A percentile compares a stretch with the other conserved stretches of the same genome.
These are phyloP conservation scores for Noctua janthe DNA, from an alignment of 2,888 invertebrate genomes.

Conservation along the genomic window DNA sequence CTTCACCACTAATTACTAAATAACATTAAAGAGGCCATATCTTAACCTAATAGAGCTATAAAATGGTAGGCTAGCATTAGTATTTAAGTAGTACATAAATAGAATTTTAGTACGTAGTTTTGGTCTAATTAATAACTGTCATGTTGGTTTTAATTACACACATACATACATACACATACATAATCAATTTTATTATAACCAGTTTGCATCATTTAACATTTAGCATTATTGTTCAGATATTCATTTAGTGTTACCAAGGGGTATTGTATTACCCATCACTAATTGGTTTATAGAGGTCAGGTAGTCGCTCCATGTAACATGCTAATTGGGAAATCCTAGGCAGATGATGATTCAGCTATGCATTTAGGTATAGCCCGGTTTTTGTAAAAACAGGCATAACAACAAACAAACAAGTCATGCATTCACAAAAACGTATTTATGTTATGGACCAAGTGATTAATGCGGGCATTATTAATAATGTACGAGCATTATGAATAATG, in stretches of 20 bases:
- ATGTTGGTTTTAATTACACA: too few species aligned
- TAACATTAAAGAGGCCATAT: conserved; percentile 20
- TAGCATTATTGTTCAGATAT: neutral
- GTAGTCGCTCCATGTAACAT: neutral
- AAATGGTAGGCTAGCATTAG: conserved; percentile 20
- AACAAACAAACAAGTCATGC: neutral
- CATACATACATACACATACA: too few species aligned
- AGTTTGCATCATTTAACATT: neutral
- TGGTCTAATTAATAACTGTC: conserved; percentile 6
- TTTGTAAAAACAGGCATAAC: neutral
- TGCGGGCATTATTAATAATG: too few species aligned
- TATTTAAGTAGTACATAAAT: conserved; percentile 20
- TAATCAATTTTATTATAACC: too few species aligned
- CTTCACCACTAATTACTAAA: conserved; percentile 30
- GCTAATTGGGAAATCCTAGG: neutral
- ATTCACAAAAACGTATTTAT: neutral
- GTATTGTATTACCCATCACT: too few species aligned
- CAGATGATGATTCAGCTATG: neutral
- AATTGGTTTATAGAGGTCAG: neutral
- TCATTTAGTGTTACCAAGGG: neutral
- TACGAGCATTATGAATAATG: too few species aligned
- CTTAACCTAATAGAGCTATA: conserved; percentile 35
- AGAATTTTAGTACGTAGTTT: neutral
- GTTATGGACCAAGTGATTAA: too few species aligned
- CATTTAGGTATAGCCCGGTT: neutral